Evolutionary conservation across 2,888 invertebrate genomes (phyloP).

Genomic region (Stegophylla sp.): DNA sequence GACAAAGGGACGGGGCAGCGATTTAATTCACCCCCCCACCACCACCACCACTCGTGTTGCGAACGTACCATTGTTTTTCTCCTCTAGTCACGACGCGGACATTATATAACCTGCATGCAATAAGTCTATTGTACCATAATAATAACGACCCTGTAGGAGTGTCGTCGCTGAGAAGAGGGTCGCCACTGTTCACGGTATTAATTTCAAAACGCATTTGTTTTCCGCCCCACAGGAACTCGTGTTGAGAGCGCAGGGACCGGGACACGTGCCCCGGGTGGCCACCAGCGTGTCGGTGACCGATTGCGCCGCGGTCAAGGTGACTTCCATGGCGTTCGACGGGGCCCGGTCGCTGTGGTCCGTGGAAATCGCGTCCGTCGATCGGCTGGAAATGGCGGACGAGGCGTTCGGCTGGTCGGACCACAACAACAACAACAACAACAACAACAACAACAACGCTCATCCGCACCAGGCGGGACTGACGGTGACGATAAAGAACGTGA

Average conservation of each 20-base stretch:
- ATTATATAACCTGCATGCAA: too few relatives aligned
- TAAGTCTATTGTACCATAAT: too few relatives aligned
- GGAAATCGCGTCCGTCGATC: conserved; percentile 71
- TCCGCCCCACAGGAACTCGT: conserved; percentile 60
- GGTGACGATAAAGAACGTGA: conserved; percentile 65
- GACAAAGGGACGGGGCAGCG: conserved; percentile 37
- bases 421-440: conserved; percentile 63
- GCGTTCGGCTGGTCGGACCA: conserved; percentile 70
- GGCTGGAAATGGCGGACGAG: conserved; percentile 71
- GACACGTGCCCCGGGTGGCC: conserved; percentile 64
- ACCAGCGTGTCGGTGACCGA: conserved; percentile 73
- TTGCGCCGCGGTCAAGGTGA: conserved; percentile 72
- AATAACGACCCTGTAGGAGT: too few relatives aligned
- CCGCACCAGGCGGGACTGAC: conserved; percentile 64
- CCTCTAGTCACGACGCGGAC: too few relatives aligned
- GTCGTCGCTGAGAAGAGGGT: too few relatives aligned
- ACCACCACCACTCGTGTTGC: background rate
- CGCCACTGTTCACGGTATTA: too few relatives aligned
- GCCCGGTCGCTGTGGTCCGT: conserved; percentile 73
- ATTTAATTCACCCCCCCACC: conserved; percentile 32
- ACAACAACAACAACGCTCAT: conserved; percentile 57
- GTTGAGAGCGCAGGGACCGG: conserved; percentile 60
- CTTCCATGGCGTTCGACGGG: conserved; percentile 69
- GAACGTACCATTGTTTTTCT: conserved; percentile 44
- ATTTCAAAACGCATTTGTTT: background rate